Evolutionary conservation across 23 tunicate species (phyloP).

Genomic region (Aplidium turbinatum): DNA sequence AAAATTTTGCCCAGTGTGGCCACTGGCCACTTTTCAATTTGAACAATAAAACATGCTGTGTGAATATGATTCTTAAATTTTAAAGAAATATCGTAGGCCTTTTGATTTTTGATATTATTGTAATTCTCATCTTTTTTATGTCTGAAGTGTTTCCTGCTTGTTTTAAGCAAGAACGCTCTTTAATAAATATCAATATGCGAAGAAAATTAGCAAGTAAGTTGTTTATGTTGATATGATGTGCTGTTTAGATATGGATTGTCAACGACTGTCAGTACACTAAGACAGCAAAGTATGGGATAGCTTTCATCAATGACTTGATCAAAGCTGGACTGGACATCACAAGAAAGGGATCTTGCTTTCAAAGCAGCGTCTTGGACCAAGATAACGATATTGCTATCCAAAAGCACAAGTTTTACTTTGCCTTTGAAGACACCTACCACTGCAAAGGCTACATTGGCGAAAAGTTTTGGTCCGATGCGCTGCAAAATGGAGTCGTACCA

Average conservation of each 20-base stretch:
- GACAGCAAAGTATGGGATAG: not conserved
- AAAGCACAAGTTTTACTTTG: slow-evolving; percentile 20
- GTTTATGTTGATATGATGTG: not conserved
- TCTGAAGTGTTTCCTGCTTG: too few species aligned
- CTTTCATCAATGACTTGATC: slow-evolving; percentile 1
- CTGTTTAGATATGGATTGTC: slow-evolving; percentile 20
- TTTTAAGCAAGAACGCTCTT: too few species aligned
- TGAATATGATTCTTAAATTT: too few species aligned
- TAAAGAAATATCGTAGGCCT: too few species aligned
- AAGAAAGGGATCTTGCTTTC: not conserved
- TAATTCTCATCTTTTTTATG: too few species aligned
- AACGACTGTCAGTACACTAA: slow-evolving; percentile 2
- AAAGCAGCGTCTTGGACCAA: not conserved
- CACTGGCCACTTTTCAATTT: too few species aligned
- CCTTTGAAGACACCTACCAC: slow-evolving; percentile 27
- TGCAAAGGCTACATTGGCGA: slow-evolving; percentile 33
- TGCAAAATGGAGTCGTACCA: slow-evolving; percentile 2
- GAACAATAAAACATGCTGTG: too few species aligned
- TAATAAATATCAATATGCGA: too few species aligned
- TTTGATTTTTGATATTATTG: too few species aligned
- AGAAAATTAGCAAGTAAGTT: too few species aligned
- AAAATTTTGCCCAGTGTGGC: too few species aligned
- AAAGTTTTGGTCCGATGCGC: slow-evolving; percentile 31
- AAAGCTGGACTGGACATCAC: slow-evolving; percentile 3
- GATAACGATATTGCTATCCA: not conserved